Base-by-base conservation (phyloP, 2,888 invertebrate genomes). In the Shargacucullia verbasci region DNA sequence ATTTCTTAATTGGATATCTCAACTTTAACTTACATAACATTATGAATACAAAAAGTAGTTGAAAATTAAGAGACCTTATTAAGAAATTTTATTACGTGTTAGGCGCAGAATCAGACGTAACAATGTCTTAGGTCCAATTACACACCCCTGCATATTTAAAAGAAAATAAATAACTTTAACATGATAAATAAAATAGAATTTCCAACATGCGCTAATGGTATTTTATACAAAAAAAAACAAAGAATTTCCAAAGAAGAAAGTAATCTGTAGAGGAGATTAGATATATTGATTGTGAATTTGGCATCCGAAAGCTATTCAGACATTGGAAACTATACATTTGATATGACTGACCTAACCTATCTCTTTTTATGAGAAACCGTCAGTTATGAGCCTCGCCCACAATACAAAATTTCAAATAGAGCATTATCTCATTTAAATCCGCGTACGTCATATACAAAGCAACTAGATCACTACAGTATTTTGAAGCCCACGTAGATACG, bases 171-270 rank as follows among this genome's bases (percentile, higher is more conserved):
- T 20, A 57, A 55, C 56, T 35, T 62, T n/a, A 55, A 69, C 72
- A 54, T 40, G 54, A 72, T 69, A 72, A 71, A 67, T 66, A 65
- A 61, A 49, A 53, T 40, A 48, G 38, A 29, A 65, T 67, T 70
- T 66, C 14, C 27, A 71, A 66, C 48, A 49, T 37, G 57, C 41
- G 49, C 57, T 62, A 62, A 69, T 35, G 45, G 37, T 15, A 45
- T 9, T 27, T 27, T 41, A 14, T 29, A 41, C 45, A 69, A 64
- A 64, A 43, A 69, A 64, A 14, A n/a, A n/a, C 27, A 13, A 15
- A 52, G 34, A 7, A 41, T 9, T 29, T 29, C 29, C 9, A 29
- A 29, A 2, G 29, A 29, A 29, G 1, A 29, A 2, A 29, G 8
- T 6, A 29, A 29, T 4, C 7, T 29, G 29, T 29, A 1, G 29